Percentiles rank a stretch among this genome's conserved stretches.
Evolutionary conservation across 2,888 invertebrate genomes (phyloP).

Genomic region (Cabera pusaria): DNA sequence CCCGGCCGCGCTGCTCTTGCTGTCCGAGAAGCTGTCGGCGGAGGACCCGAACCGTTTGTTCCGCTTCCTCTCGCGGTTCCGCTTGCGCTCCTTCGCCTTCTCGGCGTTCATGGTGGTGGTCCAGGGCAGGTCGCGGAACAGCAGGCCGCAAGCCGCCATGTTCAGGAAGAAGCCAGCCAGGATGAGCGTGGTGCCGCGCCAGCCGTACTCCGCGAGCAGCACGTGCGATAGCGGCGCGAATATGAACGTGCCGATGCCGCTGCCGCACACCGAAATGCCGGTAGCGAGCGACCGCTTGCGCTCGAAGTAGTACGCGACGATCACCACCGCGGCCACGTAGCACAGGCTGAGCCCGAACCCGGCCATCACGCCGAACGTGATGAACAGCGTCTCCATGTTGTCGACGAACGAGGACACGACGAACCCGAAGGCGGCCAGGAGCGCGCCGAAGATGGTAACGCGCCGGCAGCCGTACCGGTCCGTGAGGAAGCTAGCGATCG

Average conservation of each 20-base stretch:
- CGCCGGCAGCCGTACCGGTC: slow-evolving; percentile 92
- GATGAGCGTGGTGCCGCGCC: slow-evolving; percentile 93
- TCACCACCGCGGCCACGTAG: slow-evolving; percentile 95
- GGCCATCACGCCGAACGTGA: slow-evolving; percentile 92
- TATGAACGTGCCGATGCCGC: slow-evolving; percentile 94
- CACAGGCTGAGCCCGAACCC: slow-evolving; percentile 94
- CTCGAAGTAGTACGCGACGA: slow-evolving; percentile 95
- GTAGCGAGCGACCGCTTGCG: slow-evolving; percentile 93
- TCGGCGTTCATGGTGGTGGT: slow-evolving; percentile 84
- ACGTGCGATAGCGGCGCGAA: slow-evolving; percentile 91
- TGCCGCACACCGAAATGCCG: slow-evolving; percentile 93
- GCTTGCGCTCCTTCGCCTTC: slow-evolving; percentile 85
- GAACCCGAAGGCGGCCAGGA: slow-evolving; percentile 90
- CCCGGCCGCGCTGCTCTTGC: slow-evolving; percentile 86
- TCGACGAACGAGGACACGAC: slow-evolving; percentile 89
- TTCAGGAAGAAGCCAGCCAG: slow-evolving; percentile 91
- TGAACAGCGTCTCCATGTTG: slow-evolving; percentile 89
- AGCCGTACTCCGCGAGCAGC: slow-evolving; percentile 90
- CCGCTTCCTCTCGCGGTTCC: slow-evolving; percentile 82
- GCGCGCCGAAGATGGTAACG: slow-evolving; percentile 90
- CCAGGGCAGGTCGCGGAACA: slow-evolving; percentile 89
- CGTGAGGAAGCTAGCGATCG: slow-evolving; percentile 92
- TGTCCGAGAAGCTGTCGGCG: slow-evolving; percentile 87
- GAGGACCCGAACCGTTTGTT: slow-evolving; percentile 85
- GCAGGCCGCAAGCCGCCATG: slow-evolving; percentile 90